phyloP scores from a whole-genome alignment of 2,113 vertebrate genomes.

The Pogona vitticeps region DNA sequence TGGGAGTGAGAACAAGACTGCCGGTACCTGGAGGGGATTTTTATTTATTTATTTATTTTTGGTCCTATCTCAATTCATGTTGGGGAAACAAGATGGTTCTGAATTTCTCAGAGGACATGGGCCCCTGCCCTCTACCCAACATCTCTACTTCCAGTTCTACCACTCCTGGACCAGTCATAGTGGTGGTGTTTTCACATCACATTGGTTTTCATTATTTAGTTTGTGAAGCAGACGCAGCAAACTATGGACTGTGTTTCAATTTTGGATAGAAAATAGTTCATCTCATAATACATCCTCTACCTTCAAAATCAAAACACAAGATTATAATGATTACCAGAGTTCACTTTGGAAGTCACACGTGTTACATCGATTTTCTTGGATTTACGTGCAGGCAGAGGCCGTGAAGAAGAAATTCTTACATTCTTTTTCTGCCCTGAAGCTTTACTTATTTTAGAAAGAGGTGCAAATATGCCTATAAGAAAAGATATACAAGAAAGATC shows the following conservation, averaged over 20 bases:
- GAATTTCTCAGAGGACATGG: too few species aligned
- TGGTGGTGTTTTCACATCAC: neutral
- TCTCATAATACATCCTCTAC: neutral
- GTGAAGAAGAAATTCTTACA: slow-evolving; percentile 52
- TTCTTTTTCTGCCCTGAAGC: slow-evolving; percentile 80
- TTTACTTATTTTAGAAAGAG: slow-evolving; percentile 93
- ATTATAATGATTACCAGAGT: slow-evolving; percentile 80
- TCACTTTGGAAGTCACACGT: slow-evolving; percentile 85
- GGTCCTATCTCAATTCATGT: too few species aligned
- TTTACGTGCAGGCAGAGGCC: slow-evolving; percentile 63
- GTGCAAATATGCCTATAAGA: slow-evolving; percentile 91
- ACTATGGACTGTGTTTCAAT: neutral
- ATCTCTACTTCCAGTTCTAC: too few species aligned
- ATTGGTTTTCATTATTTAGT: neutral
- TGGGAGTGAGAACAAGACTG: too few species aligned
- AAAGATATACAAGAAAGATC: neutral
- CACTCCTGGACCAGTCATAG: too few species aligned
- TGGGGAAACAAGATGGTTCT: too few species aligned
- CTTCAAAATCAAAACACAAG: neutral
- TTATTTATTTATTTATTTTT: too few species aligned
- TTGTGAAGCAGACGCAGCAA: neutral
- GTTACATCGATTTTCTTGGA: slow-evolving; percentile 82
- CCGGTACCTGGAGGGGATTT: too few species aligned
- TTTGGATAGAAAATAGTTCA: neutral
- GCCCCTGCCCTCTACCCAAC: too few species aligned